Base-by-base conservation (phyloP, 1,140 invertebrate species). In the Trichomalopsis sarcophagae region DNA sequence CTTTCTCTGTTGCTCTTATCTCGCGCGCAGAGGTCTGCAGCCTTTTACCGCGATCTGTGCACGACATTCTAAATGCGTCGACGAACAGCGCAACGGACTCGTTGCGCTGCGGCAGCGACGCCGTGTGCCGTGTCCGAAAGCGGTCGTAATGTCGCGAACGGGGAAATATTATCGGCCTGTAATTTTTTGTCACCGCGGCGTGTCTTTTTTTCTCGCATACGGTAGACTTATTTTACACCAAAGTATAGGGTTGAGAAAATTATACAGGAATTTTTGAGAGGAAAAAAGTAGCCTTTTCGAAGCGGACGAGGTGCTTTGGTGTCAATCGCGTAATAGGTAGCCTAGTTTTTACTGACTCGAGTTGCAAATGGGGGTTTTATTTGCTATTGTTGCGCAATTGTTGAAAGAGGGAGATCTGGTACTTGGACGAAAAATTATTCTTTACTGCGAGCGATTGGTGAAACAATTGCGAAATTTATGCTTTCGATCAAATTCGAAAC, bases 11-110 rank as follows among this genome's bases (percentile, higher is more conserved):
- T 27, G 33, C 44, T 81, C 33, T 30, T 44, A 33, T 33, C 40
- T 79, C 44, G 27, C 44, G 23, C 13, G 7, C 40, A 21, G 44
- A 75, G 47, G 47, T 50, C 47, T n/a, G 55, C 55, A 21, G 74
- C 82, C 74, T 83, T 77, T 83, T 83, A 83, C 82, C 74, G 21
- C 55, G 62, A 77, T 69, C 55, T 44, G 6, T 68, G 6, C 55
- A 81, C 36, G 47, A 79, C 76, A 84, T 73, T 79, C 74, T 83
- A 77, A 77, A 83, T 71, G 36, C 30, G 50, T 76, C 50, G 40
- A 77, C 33, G 66, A n/a, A 2, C 27, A 6, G 77, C 66, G 2
- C 76, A 80, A 81, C n/a, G 76, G 74, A 79, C 68, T 75, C 66
- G 69, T 30, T 73, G 33, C 33, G 33, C 33, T 1, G 30, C 55